Evolutionary conservation across 2,888 invertebrate genomes (phyloP).

Genomic region (Nezara viridula): DNA sequence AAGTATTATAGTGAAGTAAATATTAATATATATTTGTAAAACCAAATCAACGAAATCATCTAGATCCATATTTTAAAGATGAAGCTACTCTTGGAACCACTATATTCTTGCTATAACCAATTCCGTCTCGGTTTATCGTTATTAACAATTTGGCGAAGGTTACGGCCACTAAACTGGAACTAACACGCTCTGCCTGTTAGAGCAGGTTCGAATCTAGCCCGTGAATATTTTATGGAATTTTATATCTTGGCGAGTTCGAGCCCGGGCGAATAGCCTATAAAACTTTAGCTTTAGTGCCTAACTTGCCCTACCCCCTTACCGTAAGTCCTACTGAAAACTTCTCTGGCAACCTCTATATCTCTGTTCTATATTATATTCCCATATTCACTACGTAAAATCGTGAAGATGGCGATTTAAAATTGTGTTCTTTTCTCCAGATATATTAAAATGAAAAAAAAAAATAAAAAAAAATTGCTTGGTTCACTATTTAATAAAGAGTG

Average conservation of each 20-base stretch:
- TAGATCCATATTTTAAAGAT: too few species aligned
- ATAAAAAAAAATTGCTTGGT: too few species aligned
- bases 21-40: too few species aligned
- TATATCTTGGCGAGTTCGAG: constrained; percentile 5
- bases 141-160: constrained; percentile 7
- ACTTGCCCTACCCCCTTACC: background rate
- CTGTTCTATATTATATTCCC: too few species aligned
- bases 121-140: background rate
- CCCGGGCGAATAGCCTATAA: background rate
- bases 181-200: background rate
- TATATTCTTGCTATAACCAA: too few species aligned
- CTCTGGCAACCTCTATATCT: background rate
- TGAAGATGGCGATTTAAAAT: too few species aligned
- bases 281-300: background rate
- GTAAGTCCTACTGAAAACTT: constrained; percentile 17
- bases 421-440: too few species aligned
- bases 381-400: background rate
- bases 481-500: too few species aligned
- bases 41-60: too few species aligned
- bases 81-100: too few species aligned
- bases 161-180: background rate
- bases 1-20: too few species aligned
- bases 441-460: too few species aligned
- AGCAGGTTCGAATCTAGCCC: background rate
- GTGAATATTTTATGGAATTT: constrained; percentile 23